Evolutionary conservation across 2,113 vertebrate species (phyloP), one percentile per base, ranked within the genome.

Genomic region (Gopherus evgoodei): DNA sequence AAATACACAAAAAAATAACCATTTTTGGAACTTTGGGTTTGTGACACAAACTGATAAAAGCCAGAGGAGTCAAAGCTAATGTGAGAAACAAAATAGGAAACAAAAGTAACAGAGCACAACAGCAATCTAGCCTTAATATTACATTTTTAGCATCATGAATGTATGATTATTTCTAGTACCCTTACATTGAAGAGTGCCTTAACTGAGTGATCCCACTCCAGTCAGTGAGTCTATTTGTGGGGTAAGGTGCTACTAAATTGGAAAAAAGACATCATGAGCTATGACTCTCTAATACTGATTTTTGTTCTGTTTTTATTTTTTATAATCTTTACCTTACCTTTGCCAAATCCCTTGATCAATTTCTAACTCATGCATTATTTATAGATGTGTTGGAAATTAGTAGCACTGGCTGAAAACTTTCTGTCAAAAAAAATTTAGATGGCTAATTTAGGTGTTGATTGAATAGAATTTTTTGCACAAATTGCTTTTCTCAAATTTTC

Each of bases 101-200:
- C 17, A 35, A 65, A 84, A 52, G 79, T 76, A 12, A 86, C 47
- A 38, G 5, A 27, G 3, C 2, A 12, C 21, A 0, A 0, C 0
- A 0, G 49, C 8, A 2, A 2, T 21, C 29, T 54, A 1, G 13
- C 54, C 52, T 3, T 81, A 7, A 25, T 31, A 75, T 49, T 29
- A 1, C 16, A 5, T 21, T 6, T 1, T n/a, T 82, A 1, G 35
- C 0, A 0, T 7, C 25, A 2, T 0, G 0, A 22, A 3, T 42
- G 9, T 6, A 19, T 16, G 17, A 31, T 29, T 1, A 0, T 29
- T 81, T 91, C 83, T 6, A 1, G 21, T 27, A 53, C 7, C 75
- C 25, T 78, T 44, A 14, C 7, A 14, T 29, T 25, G 42, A 78
- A 78, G 22, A 47, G 75, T 27, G 42, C 22, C 22, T 27, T 44